Conservation (phyloP, 2,113 vertebrate species). For the Syngnathoides biaculeatus region DNA sequence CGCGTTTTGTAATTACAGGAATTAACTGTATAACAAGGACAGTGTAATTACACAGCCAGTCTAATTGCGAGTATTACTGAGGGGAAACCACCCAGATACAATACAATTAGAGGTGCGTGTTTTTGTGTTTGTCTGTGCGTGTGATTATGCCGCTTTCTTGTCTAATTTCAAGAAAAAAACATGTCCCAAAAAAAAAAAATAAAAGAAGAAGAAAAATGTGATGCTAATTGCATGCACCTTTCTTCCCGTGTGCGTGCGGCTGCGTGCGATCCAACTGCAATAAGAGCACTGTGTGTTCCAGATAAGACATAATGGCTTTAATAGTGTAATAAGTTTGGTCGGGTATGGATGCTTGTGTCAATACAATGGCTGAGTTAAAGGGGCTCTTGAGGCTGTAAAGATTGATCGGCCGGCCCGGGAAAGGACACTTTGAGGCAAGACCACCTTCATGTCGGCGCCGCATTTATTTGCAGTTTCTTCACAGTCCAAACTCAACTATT, state of each 20-base stretch:
- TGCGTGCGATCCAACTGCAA: conserved; percentile 21
- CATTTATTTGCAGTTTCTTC: conserved; percentile 1
- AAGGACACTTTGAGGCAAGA: conserved; percentile 7
- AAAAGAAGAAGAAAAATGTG: background rate
- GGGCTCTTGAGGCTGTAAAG: conserved; percentile 3
- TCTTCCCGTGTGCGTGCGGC: background rate
- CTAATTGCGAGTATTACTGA: conserved; percentile 88
- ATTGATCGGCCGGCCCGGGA: conserved; percentile 3
- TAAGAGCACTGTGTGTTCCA: conserved; percentile 3
- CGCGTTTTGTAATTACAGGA: conserved; percentile 84
- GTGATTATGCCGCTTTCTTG: conserved; percentile 23
- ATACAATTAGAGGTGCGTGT: conserved; percentile 62
- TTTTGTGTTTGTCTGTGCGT: conserved; percentile 13
- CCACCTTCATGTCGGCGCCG: background rate
- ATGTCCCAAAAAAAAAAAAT: conserved; percentile 12
- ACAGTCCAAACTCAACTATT: background rate
- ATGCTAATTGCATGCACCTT: conserved; percentile 17
- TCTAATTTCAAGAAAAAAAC: conserved; percentile 31
- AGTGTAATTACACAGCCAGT: conserved; percentile 79
- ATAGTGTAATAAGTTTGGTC: conserved; percentile 4
- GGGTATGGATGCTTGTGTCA: conserved; percentile 4
- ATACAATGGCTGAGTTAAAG: conserved; percentile 7
- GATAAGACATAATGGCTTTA: conserved; percentile 9
- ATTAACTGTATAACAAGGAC: conserved; percentile 83
- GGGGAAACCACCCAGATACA: conserved; percentile 71